These are phyloP conservation scores for Embiotoca jacksoni DNA, from an alignment of 2,113 vertebrate species.

Conservation along the genomic window DNA sequence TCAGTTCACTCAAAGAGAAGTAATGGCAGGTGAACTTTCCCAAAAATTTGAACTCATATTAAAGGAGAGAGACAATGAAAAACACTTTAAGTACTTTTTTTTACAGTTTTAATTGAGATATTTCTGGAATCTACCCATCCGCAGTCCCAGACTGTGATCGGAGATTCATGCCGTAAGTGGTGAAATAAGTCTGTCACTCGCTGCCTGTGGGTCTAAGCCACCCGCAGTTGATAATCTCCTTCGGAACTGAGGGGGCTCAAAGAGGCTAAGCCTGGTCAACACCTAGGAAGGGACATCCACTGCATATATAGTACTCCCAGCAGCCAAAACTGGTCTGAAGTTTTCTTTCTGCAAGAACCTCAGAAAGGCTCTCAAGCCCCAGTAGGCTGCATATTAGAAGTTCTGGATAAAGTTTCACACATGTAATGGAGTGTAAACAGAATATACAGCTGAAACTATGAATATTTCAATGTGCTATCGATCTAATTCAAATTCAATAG, in stretches of 20 bases:
- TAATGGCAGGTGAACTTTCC: conserved; percentile 24
- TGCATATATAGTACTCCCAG: conserved; percentile 39
- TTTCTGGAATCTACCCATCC: background rate
- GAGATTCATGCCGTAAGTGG: conserved; percentile 10
- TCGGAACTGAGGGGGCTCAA: conserved; percentile 69
- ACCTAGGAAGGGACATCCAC: conserved; percentile 50
- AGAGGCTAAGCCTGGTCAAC: conserved; percentile 75
- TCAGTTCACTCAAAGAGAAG: conserved; percentile 33
- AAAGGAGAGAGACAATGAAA: no score
- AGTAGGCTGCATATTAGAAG: background rate
- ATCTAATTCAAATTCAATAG: background rate
- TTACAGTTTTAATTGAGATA: background rate
- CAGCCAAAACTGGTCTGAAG: conserved; percentile 9
- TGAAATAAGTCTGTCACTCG: conserved; percentile 42
- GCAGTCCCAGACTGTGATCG: conserved; percentile 12
- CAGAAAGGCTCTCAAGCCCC: background rate
- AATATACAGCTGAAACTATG: background rate
- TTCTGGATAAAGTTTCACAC: background rate
- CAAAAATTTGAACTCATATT: background rate
- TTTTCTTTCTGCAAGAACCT: background rate
- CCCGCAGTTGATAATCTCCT: conserved; percentile 73
- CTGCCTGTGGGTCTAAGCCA: conserved; percentile 70
- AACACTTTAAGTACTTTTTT: no score
- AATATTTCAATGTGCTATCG: background rate
- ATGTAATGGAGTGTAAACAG: background rate